phyloP scores from a whole-genome alignment of 2,113 vertebrate species.

The Calidris pygmaea region DNA sequence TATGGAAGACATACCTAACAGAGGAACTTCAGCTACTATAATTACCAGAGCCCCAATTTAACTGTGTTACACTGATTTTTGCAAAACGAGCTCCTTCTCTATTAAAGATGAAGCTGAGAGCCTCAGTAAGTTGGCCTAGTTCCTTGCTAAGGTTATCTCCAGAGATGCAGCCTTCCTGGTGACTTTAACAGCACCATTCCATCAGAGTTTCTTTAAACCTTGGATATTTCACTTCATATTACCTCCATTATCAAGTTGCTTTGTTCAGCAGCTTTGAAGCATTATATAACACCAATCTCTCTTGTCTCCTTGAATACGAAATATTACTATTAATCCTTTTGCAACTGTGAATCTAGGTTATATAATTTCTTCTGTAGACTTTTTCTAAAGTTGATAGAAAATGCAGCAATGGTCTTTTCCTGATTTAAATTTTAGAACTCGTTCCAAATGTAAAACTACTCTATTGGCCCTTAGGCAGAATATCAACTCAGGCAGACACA shows the following conservation, averaged over 20 bases:
- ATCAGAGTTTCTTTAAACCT: slow-evolving; percentile 40
- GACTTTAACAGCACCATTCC: slow-evolving; percentile 28
- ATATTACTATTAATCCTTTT: slow-evolving; percentile 35
- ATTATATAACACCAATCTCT: slow-evolving; percentile 38
- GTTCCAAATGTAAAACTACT: slow-evolving; percentile 36
- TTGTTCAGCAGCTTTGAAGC: slow-evolving; percentile 58
- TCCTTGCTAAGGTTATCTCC: slow-evolving; percentile 30
- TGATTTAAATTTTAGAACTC: slow-evolving; percentile 48
- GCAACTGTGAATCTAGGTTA: slow-evolving; percentile 45
- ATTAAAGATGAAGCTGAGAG: slow-evolving; percentile 41
- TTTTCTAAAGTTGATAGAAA: slow-evolving; percentile 36
- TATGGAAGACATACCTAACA: not conserved
- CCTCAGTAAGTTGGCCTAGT: slow-evolving; percentile 25
- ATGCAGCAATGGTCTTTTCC: slow-evolving; percentile 26
- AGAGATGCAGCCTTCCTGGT: slow-evolving; percentile 38
- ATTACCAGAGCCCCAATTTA: not conserved
- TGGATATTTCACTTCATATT: slow-evolving; percentile 50
- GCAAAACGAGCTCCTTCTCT: slow-evolving; percentile 12
- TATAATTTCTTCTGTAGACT: not conserved
- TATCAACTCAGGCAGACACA: slow-evolving; percentile 23
- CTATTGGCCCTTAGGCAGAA: slow-evolving; percentile 25
- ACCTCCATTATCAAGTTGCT: slow-evolving; percentile 54
- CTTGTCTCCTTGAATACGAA: slow-evolving; percentile 22
- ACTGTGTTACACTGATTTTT: not conserved
- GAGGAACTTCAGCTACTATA: not conserved